These are phyloP conservation scores for Microcebus lehilahytsara DNA, from an alignment of 2,113 vertebrate genomes.

Conservation along the genomic window DNA sequence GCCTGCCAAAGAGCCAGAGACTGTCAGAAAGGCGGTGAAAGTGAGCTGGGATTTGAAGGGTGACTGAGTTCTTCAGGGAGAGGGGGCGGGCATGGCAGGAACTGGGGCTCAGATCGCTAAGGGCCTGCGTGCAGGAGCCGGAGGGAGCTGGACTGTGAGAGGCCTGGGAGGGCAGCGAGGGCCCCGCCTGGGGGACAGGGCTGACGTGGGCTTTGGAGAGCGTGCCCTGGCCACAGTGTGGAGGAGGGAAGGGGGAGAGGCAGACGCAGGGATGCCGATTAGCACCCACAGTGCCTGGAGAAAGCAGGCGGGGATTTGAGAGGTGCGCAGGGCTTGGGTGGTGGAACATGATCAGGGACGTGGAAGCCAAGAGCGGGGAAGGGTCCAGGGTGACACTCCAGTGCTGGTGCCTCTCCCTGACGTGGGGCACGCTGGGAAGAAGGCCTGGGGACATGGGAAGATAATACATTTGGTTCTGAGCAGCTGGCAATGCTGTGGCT, in stretches of 20 bases:
- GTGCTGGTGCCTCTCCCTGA: not conserved
- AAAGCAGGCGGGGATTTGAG: not conserved
- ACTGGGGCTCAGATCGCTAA: rapidly evolving
- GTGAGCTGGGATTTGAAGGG: not conserved
- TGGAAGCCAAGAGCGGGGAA: too few relatives aligned
- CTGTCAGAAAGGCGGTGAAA: not conserved
- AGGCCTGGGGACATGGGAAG: not conserved
- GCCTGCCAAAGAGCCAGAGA: not conserved
- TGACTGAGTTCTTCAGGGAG: not conserved
- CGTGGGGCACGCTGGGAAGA: not conserved
- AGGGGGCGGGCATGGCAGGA: too few relatives aligned
- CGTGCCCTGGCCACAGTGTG: not conserved
- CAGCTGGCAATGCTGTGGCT: not conserved
- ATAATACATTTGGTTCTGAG: not conserved
- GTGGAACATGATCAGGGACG: not conserved
- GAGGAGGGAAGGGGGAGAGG: not conserved
- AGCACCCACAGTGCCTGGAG: not conserved
- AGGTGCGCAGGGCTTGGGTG: not conserved
- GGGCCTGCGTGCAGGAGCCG: too few relatives aligned
- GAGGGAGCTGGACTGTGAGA: not conserved
- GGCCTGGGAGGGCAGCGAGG: not conserved
- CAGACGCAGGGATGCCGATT: not conserved
- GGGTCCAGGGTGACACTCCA: not conserved
- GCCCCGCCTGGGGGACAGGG: not conserved
- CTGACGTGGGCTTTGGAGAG: not conserved